These are phyloP conservation scores for Periophthalmodon schlosseri DNA, from an alignment of 2,113 vertebrate species.

Conservation along the genomic window DNA sequence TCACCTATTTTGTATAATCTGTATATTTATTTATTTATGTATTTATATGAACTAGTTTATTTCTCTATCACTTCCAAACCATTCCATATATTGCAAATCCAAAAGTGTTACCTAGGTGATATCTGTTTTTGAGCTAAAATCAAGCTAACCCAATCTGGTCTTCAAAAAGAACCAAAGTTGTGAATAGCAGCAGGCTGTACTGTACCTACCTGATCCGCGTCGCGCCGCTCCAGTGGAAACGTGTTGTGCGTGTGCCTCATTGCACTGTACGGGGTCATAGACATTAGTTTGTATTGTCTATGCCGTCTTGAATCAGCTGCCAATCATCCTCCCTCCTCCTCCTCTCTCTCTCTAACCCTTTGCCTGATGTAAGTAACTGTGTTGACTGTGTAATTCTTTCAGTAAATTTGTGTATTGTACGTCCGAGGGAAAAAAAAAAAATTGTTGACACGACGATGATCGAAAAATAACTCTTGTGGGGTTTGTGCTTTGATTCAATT, in stretches of 20 bases:
- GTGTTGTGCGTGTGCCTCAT: constrained; percentile 64
- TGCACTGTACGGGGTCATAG: constrained; percentile 66
- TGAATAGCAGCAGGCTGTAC: too few species aligned
- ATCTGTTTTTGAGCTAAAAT: too few species aligned
- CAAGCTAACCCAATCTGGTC: too few species aligned
- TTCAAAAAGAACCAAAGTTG: too few species aligned
- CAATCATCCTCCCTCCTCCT: constrained; percentile 53
- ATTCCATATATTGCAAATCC: too few species aligned
- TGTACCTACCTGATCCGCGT: not conserved
- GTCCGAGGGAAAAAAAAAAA: constrained; percentile 54
- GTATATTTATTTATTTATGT: too few species aligned
- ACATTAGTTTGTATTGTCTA: constrained; percentile 69
- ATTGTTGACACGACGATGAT: constrained; percentile 42
- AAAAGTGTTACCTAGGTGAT: too few species aligned
- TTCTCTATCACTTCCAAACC: too few species aligned
- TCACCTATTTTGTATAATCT: too few species aligned
- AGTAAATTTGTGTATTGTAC: constrained; percentile 73
- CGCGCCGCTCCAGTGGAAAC: not conserved
- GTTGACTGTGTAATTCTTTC: constrained; percentile 75
- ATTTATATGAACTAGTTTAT: too few species aligned
- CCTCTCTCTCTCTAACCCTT: constrained; percentile 37
- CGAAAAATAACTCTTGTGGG: constrained; percentile 47
- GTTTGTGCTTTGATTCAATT: constrained; percentile 62
- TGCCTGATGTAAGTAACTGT: constrained; percentile 77
- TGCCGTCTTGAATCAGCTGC: constrained; percentile 68